phyloP scores from a whole-genome alignment of 2,797 vertebrate species.

The Allobates femoralis region DNA sequence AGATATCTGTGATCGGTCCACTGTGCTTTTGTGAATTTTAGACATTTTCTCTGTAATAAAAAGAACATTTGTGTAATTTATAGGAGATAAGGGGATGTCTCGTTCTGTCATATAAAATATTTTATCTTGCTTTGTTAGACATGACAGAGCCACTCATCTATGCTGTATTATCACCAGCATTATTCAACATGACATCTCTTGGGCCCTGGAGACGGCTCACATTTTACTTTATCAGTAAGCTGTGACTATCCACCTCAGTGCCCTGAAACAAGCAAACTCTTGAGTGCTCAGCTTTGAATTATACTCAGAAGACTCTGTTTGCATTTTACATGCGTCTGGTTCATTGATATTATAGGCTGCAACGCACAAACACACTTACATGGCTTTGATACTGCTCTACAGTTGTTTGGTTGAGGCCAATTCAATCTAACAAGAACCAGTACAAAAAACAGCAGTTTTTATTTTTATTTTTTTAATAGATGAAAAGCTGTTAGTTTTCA shows the following conservation, averaged over 20 bases:
- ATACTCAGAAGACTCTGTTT: slow-evolving; percentile 30
- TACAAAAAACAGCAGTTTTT: background rate
- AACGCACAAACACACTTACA: slow-evolving; percentile 1
- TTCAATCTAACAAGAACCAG: background rate
- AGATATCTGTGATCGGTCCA: slow-evolving; percentile 52
- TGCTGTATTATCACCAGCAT: slow-evolving; percentile 58
- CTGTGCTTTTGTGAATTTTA: slow-evolving; percentile 59
- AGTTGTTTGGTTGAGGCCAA: background rate
- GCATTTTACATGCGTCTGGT: slow-evolving; percentile 57
- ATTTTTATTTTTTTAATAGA: background rate
- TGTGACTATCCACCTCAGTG: slow-evolving; percentile 55
- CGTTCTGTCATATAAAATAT: slow-evolving; percentile 58
- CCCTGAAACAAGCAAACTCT: slow-evolving; percentile 49
- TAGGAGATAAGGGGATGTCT: slow-evolving; percentile 54
- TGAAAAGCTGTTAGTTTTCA: background rate
- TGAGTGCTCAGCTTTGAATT: slow-evolving; percentile 40
- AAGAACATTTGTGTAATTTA: slow-evolving; percentile 62
- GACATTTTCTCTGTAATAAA: slow-evolving; percentile 57
- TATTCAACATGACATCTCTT: slow-evolving; percentile 61
- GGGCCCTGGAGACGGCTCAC: slow-evolving; percentile 53
- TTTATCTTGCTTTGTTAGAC: slow-evolving; percentile 61
- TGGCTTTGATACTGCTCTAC: background rate
- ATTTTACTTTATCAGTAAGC: slow-evolving; percentile 61
- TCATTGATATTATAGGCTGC: slow-evolving; percentile 45
- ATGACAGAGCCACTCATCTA: slow-evolving; percentile 62